Conservation (phyloP, 2,888 invertebrate genomes). For the Loripinus fragilis region DNA sequence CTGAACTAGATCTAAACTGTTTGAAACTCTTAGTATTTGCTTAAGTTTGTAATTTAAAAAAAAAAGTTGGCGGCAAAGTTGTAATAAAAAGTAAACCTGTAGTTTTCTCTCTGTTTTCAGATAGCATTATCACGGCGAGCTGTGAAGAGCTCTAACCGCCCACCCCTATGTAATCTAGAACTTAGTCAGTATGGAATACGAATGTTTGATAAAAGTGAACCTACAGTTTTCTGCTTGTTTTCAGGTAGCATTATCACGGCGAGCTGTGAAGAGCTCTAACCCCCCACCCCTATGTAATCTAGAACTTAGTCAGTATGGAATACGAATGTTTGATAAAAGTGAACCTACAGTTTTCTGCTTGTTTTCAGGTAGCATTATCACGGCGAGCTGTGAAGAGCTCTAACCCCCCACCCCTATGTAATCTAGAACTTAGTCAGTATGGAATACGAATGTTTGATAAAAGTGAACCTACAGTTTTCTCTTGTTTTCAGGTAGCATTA, state of each 20-base stretch:
- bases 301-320: slow-evolving; percentile 97
- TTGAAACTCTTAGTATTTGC: too few species aligned
- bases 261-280: slow-evolving; percentile 73
- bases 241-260: slow-evolving; percentile 77
- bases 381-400: slow-evolving; percentile 73
- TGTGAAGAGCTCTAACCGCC: slow-evolving; percentile 84
- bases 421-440: slow-evolving; percentile 97
- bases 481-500: slow-evolving; percentile 72
- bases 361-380: slow-evolving; percentile 75
- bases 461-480: slow-evolving; percentile 68
- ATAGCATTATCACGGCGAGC: slow-evolving; percentile 74
- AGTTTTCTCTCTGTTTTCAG: slow-evolving; percentile 63
- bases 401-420: slow-evolving; percentile 89
- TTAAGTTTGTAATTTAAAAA: too few species aligned
- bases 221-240: slow-evolving; percentile 31
- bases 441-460: slow-evolving; percentile 96
- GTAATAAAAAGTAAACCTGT: slow-evolving; percentile 78
- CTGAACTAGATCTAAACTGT: too few species aligned
- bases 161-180: slow-evolving; percentile 92
- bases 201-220: slow-evolving; percentile 90
- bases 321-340: slow-evolving; percentile 93
- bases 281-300: slow-evolving; percentile 92
- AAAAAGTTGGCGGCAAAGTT: too few species aligned
- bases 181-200: slow-evolving; percentile 97
- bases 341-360: slow-evolving; percentile 65